Evolutionary conservation across 2,888 invertebrate species (phyloP), one percentile per base, ranked within the genome.

Genomic region (Dinocampus coccinellae): DNA sequence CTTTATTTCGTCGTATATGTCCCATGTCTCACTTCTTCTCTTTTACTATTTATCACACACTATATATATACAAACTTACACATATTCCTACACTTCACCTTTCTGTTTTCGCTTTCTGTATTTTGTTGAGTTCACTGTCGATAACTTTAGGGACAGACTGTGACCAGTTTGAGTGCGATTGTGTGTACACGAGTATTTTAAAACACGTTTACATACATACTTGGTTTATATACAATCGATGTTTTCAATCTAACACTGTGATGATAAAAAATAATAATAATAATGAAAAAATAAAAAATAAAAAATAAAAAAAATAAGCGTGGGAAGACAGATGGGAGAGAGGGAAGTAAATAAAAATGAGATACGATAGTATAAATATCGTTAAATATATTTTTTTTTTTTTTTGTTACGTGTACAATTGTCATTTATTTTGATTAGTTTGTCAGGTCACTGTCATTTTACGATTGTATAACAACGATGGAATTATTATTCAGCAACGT

Each of bases 1-100:
- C 80, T 85, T 86, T 86, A 86, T 55, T 24, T 86, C 83, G 84
- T 82, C 80, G 78, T 71, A 72, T 73, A 78, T 77, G 74, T 57
- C 74, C 68, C 71, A 61, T 73, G 70, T 71, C 70, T 70, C 62
- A 47, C 69, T 64, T 55, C 42, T 58, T 47, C 33, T 58, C 69
- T n/a, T 52, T 70, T 61, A 16, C 69, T 63, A 57, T 70, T 61
- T 36, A 29, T 65, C 70, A 16, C 47, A 1, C 47, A 6, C 6
- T 2, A 16, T 39, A 4, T n/a, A 39, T n/a, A 39, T 20, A 47
- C 16, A 47, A 16, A 20, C 9, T 1, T 47, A 47, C n/a, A n/a
- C 6, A 47, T 16, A 20, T 47, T 6, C 6, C n/a, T n/a, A 20
- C 64, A 68, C 73, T 73, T 61, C 52, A 53, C 63, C 47, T 36